Evolutionary conservation across 2,113 vertebrate genomes (phyloP).

Genomic region (Leptodactylus fuscus): DNA sequence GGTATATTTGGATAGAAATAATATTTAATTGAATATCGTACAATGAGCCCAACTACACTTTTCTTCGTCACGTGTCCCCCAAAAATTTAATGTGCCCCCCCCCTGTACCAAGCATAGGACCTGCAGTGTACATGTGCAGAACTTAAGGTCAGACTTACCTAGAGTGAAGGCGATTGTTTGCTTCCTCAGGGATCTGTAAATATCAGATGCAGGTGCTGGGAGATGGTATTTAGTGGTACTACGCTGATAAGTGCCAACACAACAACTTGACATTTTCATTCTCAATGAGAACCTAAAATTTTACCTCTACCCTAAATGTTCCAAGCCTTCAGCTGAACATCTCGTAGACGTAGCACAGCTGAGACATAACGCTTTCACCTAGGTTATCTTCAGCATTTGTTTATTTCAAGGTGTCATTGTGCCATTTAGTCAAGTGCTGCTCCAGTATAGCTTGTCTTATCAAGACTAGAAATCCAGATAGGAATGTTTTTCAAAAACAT

Average conservation of each 20-base stretch:
- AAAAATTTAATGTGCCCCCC: neutral
- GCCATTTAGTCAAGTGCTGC: neutral
- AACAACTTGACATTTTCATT: constrained; percentile 14
- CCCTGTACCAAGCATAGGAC: neutral
- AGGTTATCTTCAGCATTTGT: neutral
- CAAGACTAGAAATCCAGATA: neutral
- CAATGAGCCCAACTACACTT: neutral
- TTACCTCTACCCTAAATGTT: neutral
- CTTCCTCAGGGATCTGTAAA: neutral
- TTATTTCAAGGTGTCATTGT: neutral
- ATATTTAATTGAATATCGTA: neutral
- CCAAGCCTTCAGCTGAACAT: neutral
- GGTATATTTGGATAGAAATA: neutral
- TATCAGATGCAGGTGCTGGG: neutral
- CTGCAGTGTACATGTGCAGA: neutral
- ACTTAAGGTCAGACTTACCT: neutral
- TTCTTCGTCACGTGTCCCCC: neutral
- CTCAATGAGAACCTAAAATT: neutral
- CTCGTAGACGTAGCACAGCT: neutral
- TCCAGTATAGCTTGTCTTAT: neutral
- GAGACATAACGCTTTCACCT: neutral
- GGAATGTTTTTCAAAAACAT: neutral
- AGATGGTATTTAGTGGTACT: neutral
- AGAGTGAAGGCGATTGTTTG: neutral
- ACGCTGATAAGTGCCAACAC: neutral